These are phyloP conservation scores for Ligdia adustata DNA, from an alignment of 2,888 invertebrate species.

Conservation along the genomic window DNA sequence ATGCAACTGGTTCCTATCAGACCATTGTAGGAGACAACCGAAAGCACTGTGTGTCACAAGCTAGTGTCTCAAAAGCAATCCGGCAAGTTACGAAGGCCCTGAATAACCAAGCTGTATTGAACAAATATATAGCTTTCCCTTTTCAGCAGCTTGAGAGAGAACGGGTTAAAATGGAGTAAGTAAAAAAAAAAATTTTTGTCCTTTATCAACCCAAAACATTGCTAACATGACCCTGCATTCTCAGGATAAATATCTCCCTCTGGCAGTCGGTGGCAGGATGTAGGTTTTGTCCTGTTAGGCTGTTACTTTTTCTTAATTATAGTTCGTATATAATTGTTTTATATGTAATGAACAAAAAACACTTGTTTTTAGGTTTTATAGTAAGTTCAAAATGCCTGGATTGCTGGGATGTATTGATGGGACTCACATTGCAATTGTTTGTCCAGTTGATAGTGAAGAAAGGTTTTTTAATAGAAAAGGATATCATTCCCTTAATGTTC, in stretches of 20 bases:
- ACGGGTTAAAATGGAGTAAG: slow-evolving; percentile 6
- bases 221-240: too few species aligned
- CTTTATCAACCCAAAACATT: too few species aligned
- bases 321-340: background rate
- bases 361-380: background rate
- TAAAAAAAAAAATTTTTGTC: background rate
- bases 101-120: slow-evolving; percentile 15
- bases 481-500: slow-evolving; percentile 6
- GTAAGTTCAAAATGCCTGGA: slow-evolving; percentile 3
- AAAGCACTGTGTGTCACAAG: background rate
- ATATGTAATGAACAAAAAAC: background rate
- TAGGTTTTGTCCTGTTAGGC: background rate
- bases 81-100: slow-evolving; percentile 17
- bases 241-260: too few species aligned
- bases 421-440: slow-evolving; percentile 8
- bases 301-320: background rate
- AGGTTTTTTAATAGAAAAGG: slow-evolving; percentile 6
- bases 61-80: slow-evolving; percentile 19
- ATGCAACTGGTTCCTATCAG: slow-evolving; percentile 19
- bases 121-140: slow-evolving; percentile 21
- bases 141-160: slow-evolving; percentile 9
- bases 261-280: too few species aligned
- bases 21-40: slow-evolving; percentile 17
- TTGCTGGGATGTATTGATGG: slow-evolving; percentile 11
- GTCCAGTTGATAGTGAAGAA: slow-evolving; percentile 13